Base-by-base conservation (phyloP, 2,888 invertebrate genomes). In the Drosophila paramelanica region DNA sequence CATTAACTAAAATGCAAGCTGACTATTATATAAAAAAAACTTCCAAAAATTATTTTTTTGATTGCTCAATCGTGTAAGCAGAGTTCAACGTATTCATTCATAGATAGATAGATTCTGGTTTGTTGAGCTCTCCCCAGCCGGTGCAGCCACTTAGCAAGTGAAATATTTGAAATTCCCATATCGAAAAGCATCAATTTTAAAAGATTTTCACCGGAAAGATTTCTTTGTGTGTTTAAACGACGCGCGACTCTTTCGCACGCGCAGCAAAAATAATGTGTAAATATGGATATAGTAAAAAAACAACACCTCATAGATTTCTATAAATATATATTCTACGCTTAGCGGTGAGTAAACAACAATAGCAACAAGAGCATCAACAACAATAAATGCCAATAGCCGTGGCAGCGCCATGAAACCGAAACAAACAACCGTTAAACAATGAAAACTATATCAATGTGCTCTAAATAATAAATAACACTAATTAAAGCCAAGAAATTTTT, bases 391-490 rank as follows among this genome's bases (percentile, higher is more conserved):
- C 36, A 36, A 60, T 72, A 61, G 58, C 5, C 25, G 36, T 36
- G 50, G 53, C 53, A 65, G 50, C 62, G 46, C 51, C 67, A 62
- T 61, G 65, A 58, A 64, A 76, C 76, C 74, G 80, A 81, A 81
- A 81, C 77, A 80, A 68, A 79, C 62, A 77, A 83, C 88, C 88
- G 88, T 86, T 86, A 86, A 83, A 77, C 86, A 85, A 88, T 81
- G 79, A 82, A 87, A 88, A 88, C 82, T 75, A 83, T 86, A 86
- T 81, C 86, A 88, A 86, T 88, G 77, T 88, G 91, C 89, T 90
- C 90, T 89, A 90, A 90, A 90, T 90, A 88, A 87, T 90, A 89
- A 90, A 90, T 89, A 82, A 84, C 89, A 89, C 90, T 90, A 90
- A 90, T 90, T 90, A 90, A 90, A 88, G 77, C 73, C 77, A 86